Conservation (phyloP, 2,888 invertebrate genomes). For the Rhorus exstirpatorius region DNA sequence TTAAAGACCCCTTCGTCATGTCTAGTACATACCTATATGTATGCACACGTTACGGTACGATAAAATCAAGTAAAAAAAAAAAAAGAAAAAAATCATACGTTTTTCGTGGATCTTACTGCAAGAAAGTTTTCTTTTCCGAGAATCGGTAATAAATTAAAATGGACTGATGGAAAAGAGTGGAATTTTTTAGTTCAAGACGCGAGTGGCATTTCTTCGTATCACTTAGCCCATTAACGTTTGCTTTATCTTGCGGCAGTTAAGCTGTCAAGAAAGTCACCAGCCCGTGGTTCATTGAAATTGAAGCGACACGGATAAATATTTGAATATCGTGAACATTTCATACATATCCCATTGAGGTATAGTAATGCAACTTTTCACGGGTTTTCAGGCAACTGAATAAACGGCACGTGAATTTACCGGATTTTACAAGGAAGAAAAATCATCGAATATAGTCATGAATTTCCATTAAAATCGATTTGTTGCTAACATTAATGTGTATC, state of each 20-base stretch:
- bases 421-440: background rate
- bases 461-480: background rate
- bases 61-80: constrained; percentile 45
- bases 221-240: constrained; percentile 13
- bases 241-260: constrained; percentile 22
- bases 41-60: constrained; percentile 11
- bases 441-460: constrained; percentile 2
- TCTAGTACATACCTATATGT: constrained; percentile 42
- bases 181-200: constrained; percentile 38
- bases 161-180: constrained; percentile 3
- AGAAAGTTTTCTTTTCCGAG: constrained; percentile 52
- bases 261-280: constrained; percentile 13
- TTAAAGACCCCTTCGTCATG: constrained; percentile 56
- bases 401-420: background rate
- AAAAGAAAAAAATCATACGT: constrained; percentile 20
- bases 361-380: constrained; percentile 17
- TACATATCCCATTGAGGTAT: constrained; percentile 70
- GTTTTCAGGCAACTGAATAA: background rate
- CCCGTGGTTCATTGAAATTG: constrained; percentile 43
- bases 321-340: constrained; percentile 72
- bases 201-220: constrained; percentile 18
- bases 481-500: too few relatives aligned
- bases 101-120: constrained; percentile 37
- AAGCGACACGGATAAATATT: constrained; percentile 57
- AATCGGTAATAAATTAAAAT: constrained; percentile 41